phyloP scores from a whole-genome alignment of 2,113 vertebrate genomes.

The Phalacrocorax carbo region DNA sequence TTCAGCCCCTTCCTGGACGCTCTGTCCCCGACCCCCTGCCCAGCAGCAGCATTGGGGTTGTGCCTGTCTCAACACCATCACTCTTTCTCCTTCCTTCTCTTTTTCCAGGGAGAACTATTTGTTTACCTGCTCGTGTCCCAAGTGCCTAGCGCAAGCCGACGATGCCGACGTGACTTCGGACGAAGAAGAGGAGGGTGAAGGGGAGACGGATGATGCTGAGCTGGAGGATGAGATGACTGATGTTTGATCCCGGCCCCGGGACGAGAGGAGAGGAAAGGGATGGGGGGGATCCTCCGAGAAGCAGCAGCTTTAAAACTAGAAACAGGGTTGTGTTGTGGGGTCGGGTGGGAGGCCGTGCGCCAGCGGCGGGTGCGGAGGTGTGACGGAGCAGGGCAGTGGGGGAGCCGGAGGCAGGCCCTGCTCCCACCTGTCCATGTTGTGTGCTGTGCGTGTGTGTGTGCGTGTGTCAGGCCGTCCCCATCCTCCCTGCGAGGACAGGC shows the following conservation, averaged over 20 bases:
- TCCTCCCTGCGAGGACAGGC: not conserved
- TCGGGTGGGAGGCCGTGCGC: not conserved
- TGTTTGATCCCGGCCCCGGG: constrained; percentile 75
- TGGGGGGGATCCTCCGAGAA: not conserved
- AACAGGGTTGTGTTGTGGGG: constrained; percentile 29
- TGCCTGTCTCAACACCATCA: fast-evolving
- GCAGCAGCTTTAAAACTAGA: constrained; percentile 20
- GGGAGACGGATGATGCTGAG: constrained; percentile 89
- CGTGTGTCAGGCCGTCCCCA: not conserved
- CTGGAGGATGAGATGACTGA: constrained; percentile 98
- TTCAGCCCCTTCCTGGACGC: not conserved
- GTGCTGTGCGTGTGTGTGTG: not conserved
- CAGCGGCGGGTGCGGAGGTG: not conserved
- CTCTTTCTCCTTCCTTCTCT: not conserved
- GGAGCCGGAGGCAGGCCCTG: constrained; percentile 12
- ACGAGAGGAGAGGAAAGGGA: not conserved
- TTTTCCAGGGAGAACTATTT: constrained; percentile 93
- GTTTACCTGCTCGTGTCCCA: constrained; percentile 93
- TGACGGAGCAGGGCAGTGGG: not conserved
- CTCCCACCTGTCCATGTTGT: not conserved
- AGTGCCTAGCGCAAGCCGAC: constrained; percentile 88
- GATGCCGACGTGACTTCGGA: constrained; percentile 92
- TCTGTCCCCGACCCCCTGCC: fast-evolving
- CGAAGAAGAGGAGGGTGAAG: constrained; percentile 88
- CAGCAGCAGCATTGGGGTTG: not conserved